Evolutionary conservation across 2,113 vertebrate genomes (phyloP).

Genomic region (Ciconia maguari): DNA sequence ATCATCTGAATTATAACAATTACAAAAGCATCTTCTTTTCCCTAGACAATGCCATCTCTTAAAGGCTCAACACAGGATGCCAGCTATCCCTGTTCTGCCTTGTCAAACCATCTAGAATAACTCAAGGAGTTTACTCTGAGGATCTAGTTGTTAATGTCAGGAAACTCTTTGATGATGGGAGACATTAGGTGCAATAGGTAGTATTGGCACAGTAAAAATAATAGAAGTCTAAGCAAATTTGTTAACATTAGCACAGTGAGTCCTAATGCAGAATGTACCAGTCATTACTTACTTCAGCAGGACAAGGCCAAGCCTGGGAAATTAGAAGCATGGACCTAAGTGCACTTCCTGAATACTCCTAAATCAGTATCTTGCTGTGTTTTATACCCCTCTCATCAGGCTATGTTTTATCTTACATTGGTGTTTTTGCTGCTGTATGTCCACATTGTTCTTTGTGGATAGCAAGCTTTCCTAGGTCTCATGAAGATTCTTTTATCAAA

Average conservation of each 20-base stretch:
- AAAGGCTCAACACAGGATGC: background rate
- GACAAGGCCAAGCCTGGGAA: background rate
- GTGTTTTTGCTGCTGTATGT: background rate
- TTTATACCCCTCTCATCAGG: background rate
- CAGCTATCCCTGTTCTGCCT: background rate
- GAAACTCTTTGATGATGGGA: background rate
- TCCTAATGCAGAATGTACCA: background rate
- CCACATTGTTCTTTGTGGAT: background rate
- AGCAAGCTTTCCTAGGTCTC: background rate
- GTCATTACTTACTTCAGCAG: background rate
- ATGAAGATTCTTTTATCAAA: background rate
- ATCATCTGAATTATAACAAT: background rate
- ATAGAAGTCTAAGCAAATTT: background rate
- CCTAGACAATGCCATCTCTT: background rate
- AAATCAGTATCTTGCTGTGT: background rate
- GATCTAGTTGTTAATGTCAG: background rate
- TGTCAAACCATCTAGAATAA: background rate
- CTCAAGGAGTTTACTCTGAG: background rate
- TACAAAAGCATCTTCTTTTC: background rate
- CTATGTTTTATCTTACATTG: background rate
- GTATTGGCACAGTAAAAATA: background rate
- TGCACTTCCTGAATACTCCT: background rate
- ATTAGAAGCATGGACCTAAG: background rate
- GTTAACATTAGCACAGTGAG: background rate
- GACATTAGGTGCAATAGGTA: background rate